These are phyloP conservation scores for Abramis brama DNA, from an alignment of 2,113 vertebrate species.

Conservation along the genomic window DNA sequence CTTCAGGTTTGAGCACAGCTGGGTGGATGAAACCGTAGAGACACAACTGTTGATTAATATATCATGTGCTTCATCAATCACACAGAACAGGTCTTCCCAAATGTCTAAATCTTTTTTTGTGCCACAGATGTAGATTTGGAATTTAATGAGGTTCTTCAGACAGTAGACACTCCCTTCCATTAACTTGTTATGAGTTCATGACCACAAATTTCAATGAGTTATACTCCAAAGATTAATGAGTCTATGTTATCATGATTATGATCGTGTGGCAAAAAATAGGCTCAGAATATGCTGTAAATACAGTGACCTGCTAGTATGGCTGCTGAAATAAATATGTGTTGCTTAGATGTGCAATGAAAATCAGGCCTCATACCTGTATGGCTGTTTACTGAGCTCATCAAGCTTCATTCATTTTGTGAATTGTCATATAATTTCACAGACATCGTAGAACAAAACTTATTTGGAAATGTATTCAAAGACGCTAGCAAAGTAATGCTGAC, in stretches of 20 bases:
- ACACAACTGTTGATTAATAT: slow-evolving; percentile 4
- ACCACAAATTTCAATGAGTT: neutral
- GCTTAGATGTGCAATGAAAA: neutral
- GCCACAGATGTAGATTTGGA: neutral
- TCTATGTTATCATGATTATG: neutral
- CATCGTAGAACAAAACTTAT: neutral
- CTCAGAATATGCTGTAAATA: neutral
- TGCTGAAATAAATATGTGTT: neutral
- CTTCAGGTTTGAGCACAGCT: slow-evolving; percentile 13
- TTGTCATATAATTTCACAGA: neutral
- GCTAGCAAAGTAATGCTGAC: neutral
- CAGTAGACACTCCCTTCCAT: slow-evolving; percentile 3
- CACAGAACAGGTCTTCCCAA: neutral
- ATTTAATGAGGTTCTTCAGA: slow-evolving; percentile 20
- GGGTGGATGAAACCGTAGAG: slow-evolving; percentile 17
- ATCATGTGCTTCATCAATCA: neutral
- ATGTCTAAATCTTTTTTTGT: slow-evolving; percentile 8
- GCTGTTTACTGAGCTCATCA: neutral
- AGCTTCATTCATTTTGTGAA: neutral
- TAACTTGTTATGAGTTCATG: slow-evolving; percentile 16
- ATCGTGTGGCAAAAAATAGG: neutral
- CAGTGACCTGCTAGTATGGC: too few relatives aligned
- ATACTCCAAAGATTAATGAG: slow-evolving; percentile 10
- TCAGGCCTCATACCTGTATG: neutral
- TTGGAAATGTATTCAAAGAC: neutral